Base-by-base conservation (phyloP, 2,888 invertebrate genomes). In the Nymphalis c-album region DNA sequence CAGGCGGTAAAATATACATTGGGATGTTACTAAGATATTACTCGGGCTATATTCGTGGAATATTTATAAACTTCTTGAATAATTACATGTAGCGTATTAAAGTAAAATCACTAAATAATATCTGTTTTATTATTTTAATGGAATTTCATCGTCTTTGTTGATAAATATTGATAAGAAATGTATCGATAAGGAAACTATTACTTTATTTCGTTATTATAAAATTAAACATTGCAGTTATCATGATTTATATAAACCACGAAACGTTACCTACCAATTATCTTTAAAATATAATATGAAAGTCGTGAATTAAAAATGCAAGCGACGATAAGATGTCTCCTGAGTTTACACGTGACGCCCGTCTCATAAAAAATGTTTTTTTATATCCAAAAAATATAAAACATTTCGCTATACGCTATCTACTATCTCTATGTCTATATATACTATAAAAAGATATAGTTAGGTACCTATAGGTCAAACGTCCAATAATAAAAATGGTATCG, bases 211-310 rank as follows among this genome's bases (percentile, higher is more conserved):
- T 55, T 55, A 31, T 55, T 31, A 13, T 55, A 35, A 26, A 35
- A 31, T 55, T 55, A 55, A 55, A 55, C 31, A 31, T n/a, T 55
- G 55, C 26, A 55, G 31, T 55, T 55, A 55, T 55, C 55, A 16
- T 26, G 31, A 55, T 55, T 7, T 8, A 16, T 31, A 35, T 35
- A 55, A 31, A 55, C 55, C 16, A n/a, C 10, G 10, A 55, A 55
- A 55, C 17, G 55, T 55, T 31, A 55, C 31, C 55, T 55, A 55
- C 31, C 31, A 55, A 55, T 31, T 55, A 17, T n/a, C 31, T 31
- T 55, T 35, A n/a, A 40, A 55, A 55, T 35, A 18, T 16, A 55
- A 55, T 55, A 55, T 55, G 55, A 55, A 55, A 31, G 35, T 55
- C 55, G 55, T 55, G 55, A 55, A 55, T 55, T 55, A 31, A 31